Evolutionary conservation across 2,113 vertebrate species (phyloP).

Genomic region (Dromaius novaehollandiae): DNA sequence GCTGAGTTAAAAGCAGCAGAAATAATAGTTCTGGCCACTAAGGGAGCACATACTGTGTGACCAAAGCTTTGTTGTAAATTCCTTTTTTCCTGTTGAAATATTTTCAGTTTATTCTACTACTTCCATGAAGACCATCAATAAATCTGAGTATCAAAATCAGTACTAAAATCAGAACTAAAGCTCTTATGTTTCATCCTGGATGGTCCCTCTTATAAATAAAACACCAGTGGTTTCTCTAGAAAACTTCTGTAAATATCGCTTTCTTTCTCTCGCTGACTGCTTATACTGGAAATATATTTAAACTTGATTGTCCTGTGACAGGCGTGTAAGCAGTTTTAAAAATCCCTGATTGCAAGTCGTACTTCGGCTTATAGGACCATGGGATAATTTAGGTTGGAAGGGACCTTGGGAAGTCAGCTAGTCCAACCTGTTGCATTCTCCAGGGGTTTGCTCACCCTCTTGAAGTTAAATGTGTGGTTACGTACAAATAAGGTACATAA

Average conservation of each 20-base stretch:
- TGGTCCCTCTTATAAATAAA: neutral
- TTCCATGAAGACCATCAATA: neutral
- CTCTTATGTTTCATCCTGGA: neutral
- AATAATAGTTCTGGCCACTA: neutral
- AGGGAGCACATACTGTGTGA: neutral
- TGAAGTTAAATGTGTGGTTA: neutral
- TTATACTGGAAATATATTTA: neutral
- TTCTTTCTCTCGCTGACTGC: neutral
- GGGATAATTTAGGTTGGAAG: neutral
- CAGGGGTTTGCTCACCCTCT: accelerated
- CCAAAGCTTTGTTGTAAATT: neutral
- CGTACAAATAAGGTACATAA: neutral
- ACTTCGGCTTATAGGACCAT: neutral
- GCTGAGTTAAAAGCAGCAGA: neutral
- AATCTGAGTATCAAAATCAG: neutral
- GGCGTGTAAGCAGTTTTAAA: neutral
- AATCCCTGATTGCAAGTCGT: accelerated
- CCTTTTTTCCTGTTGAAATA: neutral
- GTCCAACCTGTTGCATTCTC: neutral
- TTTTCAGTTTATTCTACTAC: neutral
- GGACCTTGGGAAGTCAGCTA: neutral
- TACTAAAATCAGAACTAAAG: neutral
- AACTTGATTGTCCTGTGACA: neutral
- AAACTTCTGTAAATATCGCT: neutral
- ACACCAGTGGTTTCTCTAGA: neutral